A percentile compares a stretch with the other conserved stretches of the same genome.
Conservation (phyloP, 2,888 invertebrate species). For the Gryllus longicercus region DNA sequence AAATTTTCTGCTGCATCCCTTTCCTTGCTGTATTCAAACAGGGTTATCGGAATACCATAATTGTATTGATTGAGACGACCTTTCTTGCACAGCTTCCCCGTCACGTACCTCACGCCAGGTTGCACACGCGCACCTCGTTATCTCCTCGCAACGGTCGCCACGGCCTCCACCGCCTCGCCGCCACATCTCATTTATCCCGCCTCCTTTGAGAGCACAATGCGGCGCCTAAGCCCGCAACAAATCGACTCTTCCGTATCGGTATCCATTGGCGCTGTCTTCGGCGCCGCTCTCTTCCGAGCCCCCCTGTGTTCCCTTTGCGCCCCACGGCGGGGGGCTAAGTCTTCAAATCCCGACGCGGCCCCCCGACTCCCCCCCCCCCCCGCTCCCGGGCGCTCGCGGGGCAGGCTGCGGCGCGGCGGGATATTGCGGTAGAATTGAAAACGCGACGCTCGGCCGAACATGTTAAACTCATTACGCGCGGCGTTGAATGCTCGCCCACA, state of each 20-base stretch:
- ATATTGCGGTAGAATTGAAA: conserved; percentile 17
- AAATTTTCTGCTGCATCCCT: too few relatives aligned
- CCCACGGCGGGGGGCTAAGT: neutral
- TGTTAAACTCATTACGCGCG: conserved; percentile 1
- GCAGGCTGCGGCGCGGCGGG: neutral
- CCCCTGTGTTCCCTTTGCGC: neutral
- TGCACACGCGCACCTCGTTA: neutral
- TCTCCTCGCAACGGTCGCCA: neutral
- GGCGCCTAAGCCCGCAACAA: neutral
- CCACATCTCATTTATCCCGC: neutral
- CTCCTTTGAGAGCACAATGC: neutral
- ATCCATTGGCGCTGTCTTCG: neutral
- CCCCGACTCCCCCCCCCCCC: neutral
- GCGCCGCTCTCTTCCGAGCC: too few relatives aligned
- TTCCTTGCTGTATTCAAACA: too few relatives aligned
- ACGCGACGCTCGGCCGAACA: neutral
- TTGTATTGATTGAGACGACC: too few relatives aligned
- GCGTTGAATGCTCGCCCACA: neutral
- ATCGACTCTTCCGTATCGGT: neutral
- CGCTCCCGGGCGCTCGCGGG: neutral
- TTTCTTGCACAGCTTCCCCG: too few relatives aligned
- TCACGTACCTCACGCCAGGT: neutral
- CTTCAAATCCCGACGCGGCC: neutral
- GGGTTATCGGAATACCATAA: too few relatives aligned
- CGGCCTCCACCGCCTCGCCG: neutral